These are phyloP conservation scores for Dendroctonus ponderosae DNA, from an alignment of 1,140 invertebrate genomes.

Conservation along the genomic window DNA sequence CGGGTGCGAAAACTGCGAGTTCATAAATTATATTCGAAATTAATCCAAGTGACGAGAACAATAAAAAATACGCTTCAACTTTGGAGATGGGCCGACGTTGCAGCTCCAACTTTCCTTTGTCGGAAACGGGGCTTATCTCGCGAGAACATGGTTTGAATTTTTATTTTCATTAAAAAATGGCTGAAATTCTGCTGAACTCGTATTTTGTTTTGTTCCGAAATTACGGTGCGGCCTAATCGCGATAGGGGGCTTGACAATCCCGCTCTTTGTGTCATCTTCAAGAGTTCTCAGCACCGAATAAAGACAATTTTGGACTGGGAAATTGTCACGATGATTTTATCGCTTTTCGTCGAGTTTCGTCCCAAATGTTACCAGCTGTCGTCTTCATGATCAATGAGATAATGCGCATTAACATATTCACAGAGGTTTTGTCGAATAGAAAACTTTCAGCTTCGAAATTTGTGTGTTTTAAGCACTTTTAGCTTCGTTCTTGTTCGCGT, in stretches of 20 bases:
- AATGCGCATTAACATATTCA: too few relatives aligned
- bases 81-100: not conserved
- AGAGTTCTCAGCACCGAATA: too few relatives aligned
- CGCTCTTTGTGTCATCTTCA: too few relatives aligned
- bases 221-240: slow-evolving; percentile 2
- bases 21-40: not conserved
- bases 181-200: slow-evolving; percentile 3
- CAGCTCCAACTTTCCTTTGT: not conserved
- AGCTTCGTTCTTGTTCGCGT: too few relatives aligned
- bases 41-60: not conserved
- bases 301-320: too few relatives aligned
- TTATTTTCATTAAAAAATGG: slow-evolving; percentile 6
- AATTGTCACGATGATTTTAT: too few relatives aligned
- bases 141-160: slow-evolving; percentile 14
- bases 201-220: slow-evolving; percentile 6
- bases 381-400: too few relatives aligned
- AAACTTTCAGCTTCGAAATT: too few relatives aligned
- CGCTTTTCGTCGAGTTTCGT: too few relatives aligned
- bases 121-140: slow-evolving; percentile 11
- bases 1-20: not conserved
- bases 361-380: too few relatives aligned
- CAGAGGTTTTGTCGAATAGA: too few relatives aligned
- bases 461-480: too few relatives aligned
- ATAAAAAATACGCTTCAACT: slow-evolving; percentile 1
- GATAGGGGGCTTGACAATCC: not conserved